Evolutionary conservation across 2,797 vertebrate species (phyloP), one percentile per base, ranked within the genome.

Genomic region (Acanthurus lineatus): DNA sequence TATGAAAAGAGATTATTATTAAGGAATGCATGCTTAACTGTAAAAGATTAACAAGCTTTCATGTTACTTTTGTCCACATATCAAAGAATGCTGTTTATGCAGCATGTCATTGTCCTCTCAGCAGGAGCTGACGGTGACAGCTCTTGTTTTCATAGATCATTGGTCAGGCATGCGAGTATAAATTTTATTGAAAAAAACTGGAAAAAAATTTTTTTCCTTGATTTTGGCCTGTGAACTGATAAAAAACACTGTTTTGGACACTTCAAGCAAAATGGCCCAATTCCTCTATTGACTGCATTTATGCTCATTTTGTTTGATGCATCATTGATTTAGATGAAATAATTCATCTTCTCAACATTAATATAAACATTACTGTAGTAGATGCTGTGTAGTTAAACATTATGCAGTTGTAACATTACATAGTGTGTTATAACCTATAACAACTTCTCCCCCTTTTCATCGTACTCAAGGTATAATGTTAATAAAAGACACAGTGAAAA

Each of bases 61-160:
- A 44, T 51, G 58, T 66, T 1, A 65, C 16, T 47, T 64, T 9
- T 44, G 48, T 66, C 3, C n/a, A 57, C 49, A 53, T 19, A 19
- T 69, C 1, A 81, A 67, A 56, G 6, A 49, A 19, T 4, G 28
- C 8, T 57, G 17, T 7, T 59, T 64, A 22, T 40, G 16, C 49
- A 67, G 17, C 15, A 32, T n/a, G 54, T 48, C 8, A 32, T 0
- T 32, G 28, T 32, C 28, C 28, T 32, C 42, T 76, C 16, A 42
- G 15, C n/a, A 47, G 11, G 15, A 40, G 28, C 22, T 15, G 16
- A 49, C 17, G 44, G 25, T 25, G 15, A 40, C 0, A 15, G 58
- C 44, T 49, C 47, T 4, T 56, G 77, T 84, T 83, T 69, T 52
- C 12, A 70, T 28, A 77, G 60, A 45, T 66, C 28, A 86, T 75